Base-by-base conservation (phyloP, 2,797 vertebrate species). In the Saxicola maurus region DNA sequence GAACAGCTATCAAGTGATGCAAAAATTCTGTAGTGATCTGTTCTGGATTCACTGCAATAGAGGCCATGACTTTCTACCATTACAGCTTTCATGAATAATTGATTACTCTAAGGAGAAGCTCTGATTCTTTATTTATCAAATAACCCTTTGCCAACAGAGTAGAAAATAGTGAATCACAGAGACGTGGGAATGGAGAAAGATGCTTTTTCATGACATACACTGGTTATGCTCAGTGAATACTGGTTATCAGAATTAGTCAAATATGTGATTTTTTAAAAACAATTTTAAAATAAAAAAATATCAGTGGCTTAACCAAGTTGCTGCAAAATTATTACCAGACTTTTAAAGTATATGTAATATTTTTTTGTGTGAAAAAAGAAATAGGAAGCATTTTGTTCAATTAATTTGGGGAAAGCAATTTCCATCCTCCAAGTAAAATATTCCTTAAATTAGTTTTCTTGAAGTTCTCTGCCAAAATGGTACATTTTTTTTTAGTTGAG, bases 31-130 rank as follows among this genome's bases (percentile, higher is more conserved):
- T 74, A 66, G 69, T 74, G 73, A 86, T 53, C 59, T 83, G 42
- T 61, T 85, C 64, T 79, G 74, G 37, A 86, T 83, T 91, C 56
- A 79, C 38, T 72, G 76, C 59, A 68, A 16, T 81, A 92, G 57
- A 64, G 38, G 30, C 86, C 31, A 17, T 76, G 81, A 52, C 64
- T 79, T 20, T 81, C 77, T 91, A 42, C 77, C 21, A 46, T 87
- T 93, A 76, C 55, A 87, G 25, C 25, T 92, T 78, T 48, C 57
- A 55, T 78, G 80, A 93, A 92, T 89, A 87, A 82, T 69, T 92
- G 77, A 94, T 93, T 91, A 87, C 73, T 72, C 60, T 60, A 52
- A 84, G 86, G 75, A 56, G 89, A 88, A 88, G 24, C 53, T 71
- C 81, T 46, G 38, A 48, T 91, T 85, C 87, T 85, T 60, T 81